Evolutionary conservation across 2,113 vertebrate species (phyloP).

Genomic region (Rhagologus leucostigma): DNA sequence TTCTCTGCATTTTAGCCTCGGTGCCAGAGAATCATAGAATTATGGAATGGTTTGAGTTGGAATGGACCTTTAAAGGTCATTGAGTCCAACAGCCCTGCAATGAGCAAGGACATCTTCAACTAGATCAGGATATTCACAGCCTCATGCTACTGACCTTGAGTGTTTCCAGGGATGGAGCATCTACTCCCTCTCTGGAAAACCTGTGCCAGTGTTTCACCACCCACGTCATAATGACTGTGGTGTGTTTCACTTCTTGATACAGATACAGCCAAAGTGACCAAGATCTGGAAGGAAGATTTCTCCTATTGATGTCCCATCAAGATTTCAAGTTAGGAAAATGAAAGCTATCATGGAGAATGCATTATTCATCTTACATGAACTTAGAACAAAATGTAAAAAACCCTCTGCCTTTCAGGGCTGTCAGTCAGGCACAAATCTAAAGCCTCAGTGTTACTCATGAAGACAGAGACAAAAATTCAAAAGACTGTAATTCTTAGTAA

Average conservation of each 20-base stretch:
- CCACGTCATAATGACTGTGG: fast-evolving
- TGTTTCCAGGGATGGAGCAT: neutral
- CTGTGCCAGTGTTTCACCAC: neutral
- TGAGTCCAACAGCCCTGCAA: too few relatives aligned
- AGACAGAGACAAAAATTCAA: neutral
- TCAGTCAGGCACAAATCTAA: neutral
- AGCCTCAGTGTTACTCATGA: neutral
- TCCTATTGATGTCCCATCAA: neutral
- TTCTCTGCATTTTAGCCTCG: neutral
- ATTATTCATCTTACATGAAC: neutral
- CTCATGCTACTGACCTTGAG: neutral
- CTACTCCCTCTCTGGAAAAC: neutral
- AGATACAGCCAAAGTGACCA: neutral
- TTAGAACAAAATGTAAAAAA: neutral
- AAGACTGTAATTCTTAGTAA: neutral
- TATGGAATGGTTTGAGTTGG: neutral
- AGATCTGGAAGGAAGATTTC: neutral
- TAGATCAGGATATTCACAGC: neutral
- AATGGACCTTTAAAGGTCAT: neutral
- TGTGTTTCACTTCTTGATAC: neutral
- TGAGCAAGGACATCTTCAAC: neutral
- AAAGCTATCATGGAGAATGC: neutral
- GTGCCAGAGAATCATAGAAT: neutral
- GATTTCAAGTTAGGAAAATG: neutral
- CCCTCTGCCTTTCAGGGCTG: neutral